These are phyloP conservation scores for Drosophila silvestris DNA, from an alignment of 2,888 invertebrate species.

Conservation along the genomic window DNA sequence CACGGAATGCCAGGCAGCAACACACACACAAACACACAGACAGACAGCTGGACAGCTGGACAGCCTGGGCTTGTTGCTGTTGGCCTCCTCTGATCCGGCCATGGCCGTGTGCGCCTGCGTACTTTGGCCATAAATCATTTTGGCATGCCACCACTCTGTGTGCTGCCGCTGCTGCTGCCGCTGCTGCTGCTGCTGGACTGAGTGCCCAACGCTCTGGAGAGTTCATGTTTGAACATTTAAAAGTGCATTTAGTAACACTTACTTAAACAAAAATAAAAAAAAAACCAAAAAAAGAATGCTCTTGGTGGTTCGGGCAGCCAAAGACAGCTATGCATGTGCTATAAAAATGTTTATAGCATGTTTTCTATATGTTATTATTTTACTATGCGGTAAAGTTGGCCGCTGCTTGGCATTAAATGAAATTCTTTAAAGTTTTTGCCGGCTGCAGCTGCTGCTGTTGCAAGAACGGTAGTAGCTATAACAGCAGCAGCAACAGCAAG, in stretches of 20 bases:
- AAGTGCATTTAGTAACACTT: conserved; percentile 84
- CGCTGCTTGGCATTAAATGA: conserved; percentile 64
- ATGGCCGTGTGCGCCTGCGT: conserved; percentile 79
- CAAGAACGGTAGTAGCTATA: conserved; percentile 10
- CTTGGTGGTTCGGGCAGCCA: conserved; percentile 29
- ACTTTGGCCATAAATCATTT: conserved; percentile 84
- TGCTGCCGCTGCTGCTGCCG: conserved; percentile 4
- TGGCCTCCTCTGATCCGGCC: conserved; percentile 51
- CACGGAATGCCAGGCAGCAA: conserved; percentile 54
- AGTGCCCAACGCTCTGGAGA: conserved; percentile 17
- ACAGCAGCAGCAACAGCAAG: conserved; percentile 20
- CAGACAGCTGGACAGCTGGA: background rate
- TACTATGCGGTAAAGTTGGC: conserved; percentile 59
- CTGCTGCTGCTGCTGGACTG: conserved; percentile 26
- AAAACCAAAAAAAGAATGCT: conserved; percentile 8
- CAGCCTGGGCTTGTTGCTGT: conserved; percentile 19
- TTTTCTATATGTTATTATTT: conserved; percentile 75
- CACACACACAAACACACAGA: conserved; percentile 6
- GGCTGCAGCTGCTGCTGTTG: conserved; percentile 25
- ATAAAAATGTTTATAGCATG: conserved; percentile 82
- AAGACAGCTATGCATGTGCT: conserved; percentile 40
- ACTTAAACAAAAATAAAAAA: conserved; percentile 67
- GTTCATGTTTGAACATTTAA: conserved; percentile 81
- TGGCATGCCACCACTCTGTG: conserved; percentile 69
- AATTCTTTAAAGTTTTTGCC: conserved; percentile 70